A percentile compares a stretch with the other conserved stretches of the same genome.
Conservation (phyloP, 2,113 vertebrate species). For the Fregata magnificens region DNA sequence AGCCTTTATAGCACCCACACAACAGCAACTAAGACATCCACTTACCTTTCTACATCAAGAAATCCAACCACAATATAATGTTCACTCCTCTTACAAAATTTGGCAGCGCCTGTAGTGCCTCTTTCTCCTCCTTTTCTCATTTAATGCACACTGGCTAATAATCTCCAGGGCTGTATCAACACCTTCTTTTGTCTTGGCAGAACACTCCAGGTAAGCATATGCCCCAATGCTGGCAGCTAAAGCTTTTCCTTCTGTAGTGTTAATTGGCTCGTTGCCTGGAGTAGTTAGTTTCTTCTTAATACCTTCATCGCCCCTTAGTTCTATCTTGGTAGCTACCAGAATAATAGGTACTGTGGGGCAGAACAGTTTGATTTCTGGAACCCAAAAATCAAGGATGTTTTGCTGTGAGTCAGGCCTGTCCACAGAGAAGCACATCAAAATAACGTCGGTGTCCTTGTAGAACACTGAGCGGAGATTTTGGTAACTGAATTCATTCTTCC, state of each 20-base stretch:
- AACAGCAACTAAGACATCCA: background rate
- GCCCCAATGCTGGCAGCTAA: background rate
- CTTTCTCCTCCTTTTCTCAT: background rate
- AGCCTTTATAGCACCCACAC: background rate
- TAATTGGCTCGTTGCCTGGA: background rate
- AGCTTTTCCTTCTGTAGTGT: background rate
- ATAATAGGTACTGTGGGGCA: background rate
- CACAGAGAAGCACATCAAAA: background rate
- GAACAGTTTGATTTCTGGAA: background rate
- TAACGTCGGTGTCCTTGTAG: background rate
- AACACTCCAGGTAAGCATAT: background rate
- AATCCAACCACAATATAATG: background rate
- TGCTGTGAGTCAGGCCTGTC: background rate
- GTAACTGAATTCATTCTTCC: background rate
- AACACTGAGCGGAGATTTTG: background rate
- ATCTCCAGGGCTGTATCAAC: background rate
- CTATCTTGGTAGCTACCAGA: background rate
- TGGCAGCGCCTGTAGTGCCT: background rate
- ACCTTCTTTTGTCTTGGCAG: constrained; percentile 6
- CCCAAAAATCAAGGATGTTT: background rate
- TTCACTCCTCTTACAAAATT: background rate
- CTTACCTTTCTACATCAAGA: background rate
- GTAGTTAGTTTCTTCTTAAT: background rate
- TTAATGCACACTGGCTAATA: background rate
- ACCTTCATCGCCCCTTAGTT: background rate